A percentile compares a stretch with the other conserved stretches of the same genome.
Evolutionary conservation across 2,888 invertebrate species (phyloP).

Genomic region (Acheta domesticus): DNA sequence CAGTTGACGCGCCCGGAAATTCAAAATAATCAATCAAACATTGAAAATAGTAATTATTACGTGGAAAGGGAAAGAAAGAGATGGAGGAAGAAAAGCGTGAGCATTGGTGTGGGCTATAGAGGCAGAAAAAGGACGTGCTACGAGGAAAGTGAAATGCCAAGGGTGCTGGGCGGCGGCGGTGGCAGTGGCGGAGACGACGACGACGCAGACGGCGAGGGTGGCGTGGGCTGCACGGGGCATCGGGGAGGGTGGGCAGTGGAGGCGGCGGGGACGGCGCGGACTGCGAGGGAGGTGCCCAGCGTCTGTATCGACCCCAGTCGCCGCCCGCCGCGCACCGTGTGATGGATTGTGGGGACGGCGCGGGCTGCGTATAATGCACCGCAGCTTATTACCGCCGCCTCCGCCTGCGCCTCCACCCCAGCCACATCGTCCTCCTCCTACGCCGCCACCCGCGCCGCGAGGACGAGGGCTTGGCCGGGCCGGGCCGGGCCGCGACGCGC

Average conservation of each 20-base stretch:
- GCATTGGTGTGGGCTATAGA: too few species aligned
- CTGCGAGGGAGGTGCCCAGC: not conserved
- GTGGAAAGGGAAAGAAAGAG: too few species aligned
- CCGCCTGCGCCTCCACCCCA: not conserved
- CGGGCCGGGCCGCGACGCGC: not conserved
- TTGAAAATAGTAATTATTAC: too few species aligned
- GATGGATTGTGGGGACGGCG: slow-evolving; percentile 18
- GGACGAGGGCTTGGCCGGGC: not conserved
- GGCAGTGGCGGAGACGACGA: too few species aligned
- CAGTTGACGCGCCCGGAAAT: too few species aligned
- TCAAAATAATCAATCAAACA: too few species aligned
- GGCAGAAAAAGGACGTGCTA: too few species aligned
- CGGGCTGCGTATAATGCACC: not conserved
- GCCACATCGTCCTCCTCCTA: not conserved
- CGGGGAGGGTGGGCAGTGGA: not conserved
- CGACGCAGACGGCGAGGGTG: not conserved
- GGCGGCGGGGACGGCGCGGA: not conserved
- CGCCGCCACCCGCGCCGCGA: not conserved
- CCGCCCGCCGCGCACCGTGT: not conserved
- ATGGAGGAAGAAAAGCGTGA: too few species aligned
- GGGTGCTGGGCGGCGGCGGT: too few species aligned
- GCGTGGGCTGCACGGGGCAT: not conserved
- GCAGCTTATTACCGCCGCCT: not conserved
- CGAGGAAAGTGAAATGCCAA: too few species aligned
- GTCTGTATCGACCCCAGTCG: slow-evolving; percentile 18